Conservation (phyloP, 2,797 vertebrate species). For the Emydoidea blandingii region DNA sequence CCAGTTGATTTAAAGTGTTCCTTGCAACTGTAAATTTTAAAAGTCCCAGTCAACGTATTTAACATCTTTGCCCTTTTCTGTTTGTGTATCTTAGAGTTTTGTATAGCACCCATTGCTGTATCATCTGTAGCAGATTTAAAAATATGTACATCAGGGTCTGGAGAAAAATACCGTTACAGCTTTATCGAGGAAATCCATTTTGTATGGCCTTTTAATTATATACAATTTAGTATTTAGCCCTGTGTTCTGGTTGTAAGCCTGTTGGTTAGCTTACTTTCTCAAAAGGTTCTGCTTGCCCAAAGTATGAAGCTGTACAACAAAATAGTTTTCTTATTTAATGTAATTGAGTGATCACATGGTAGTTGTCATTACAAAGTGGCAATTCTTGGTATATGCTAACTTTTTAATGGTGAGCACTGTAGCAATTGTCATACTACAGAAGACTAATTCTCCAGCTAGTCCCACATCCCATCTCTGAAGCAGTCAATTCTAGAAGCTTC, state of each 20-base stretch:
- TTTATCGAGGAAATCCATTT: neutral
- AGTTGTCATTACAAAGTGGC: neutral
- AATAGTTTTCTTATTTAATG: neutral
- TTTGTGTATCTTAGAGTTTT: neutral
- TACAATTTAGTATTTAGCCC: neutral
- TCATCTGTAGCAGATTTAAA: neutral
- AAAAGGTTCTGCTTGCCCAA: neutral
- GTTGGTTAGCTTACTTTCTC: neutral
- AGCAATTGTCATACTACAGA: neutral
- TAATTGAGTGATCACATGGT: neutral
- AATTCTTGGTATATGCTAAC: neutral
- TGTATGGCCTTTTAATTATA: neutral
- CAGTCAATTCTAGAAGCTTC: neutral
- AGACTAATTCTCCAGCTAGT: rapidly evolving
- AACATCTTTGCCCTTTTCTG: neutral
- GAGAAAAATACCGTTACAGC: neutral
- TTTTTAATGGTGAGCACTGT: neutral
- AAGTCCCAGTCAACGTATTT: constrained; percentile 13
- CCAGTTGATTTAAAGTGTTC: constrained; percentile 46
- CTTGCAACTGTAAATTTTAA: constrained; percentile 37
- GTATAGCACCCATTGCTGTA: neutral
- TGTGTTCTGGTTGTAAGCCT: neutral
- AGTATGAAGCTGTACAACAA: neutral
- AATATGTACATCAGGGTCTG: neutral
- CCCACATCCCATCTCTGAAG: neutral